Base-by-base conservation (phyloP, 2,113 vertebrate species). In the Spea multiplicata region DNA sequence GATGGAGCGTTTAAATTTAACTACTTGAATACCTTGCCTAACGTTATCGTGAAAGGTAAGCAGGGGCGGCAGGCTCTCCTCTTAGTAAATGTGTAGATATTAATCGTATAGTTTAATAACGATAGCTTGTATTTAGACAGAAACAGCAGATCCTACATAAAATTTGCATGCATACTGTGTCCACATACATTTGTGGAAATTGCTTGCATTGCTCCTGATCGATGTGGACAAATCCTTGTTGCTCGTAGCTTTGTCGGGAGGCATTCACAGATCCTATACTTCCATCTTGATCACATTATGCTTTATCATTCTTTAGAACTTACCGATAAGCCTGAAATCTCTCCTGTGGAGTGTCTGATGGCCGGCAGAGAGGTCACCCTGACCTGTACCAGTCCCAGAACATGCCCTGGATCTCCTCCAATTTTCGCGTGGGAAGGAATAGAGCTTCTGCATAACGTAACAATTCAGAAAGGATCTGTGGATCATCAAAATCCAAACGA, bases 31-130 rank as follows among this genome's bases (percentile, higher is more conserved):
- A 49, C 8, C 10, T 13, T 0, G 14, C 74, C 53, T 9, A 0
- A 52, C 1, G 44, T 76, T 44, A 76, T 0, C 6, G 74, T 76
- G 52, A 69, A 50, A 76, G 64, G 74, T 76, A 7, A 59, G 8
- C 55, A 16, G 3, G 44, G 10, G 46, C 30, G 30, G 30, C 30
- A 30, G 30, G 30, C 30, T 30, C 30, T 30, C 30, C 2, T 30
- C 30, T 30, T 30, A 30, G 30, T 30, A 30, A 30, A 2, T 30
- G 30, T 30, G 30, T 30, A 30, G 30, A 30, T n/a, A n/a, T n/a
- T n/a, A n/a, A n/a, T n/a, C n/a, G n/a, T n/a, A n/a, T n/a, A n/a
- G n/a, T n/a, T n/a, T n/a, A n/a, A n/a, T n/a, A n/a, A n/a, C n/a
- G n/a, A n/a, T n/a, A n/a, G n/a, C n/a, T n/a, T n/a, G n/a, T n/a